Percentiles rank a stretch among this genome's conserved stretches.
These are phyloP conservation scores for Cheilosia variabilis DNA, from an alignment of 2,888 invertebrate species.

Conservation along the genomic window DNA sequence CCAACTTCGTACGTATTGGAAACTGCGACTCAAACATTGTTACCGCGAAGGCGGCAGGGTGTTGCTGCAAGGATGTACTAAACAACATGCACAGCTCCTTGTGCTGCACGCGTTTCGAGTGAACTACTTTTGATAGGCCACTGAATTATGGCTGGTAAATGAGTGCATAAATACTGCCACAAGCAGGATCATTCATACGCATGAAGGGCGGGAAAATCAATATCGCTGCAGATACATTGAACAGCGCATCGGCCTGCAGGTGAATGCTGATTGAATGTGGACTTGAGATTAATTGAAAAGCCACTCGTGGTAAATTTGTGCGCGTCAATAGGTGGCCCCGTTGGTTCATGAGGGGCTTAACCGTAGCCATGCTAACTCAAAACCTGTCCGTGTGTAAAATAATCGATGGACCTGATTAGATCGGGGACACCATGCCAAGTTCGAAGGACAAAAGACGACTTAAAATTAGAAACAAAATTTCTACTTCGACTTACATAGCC, in stretches of 20 bases:
- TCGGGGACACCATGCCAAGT: background rate
- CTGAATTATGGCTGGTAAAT: slow-evolving; percentile 52
- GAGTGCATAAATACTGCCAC: slow-evolving; percentile 23
- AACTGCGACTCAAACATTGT: slow-evolving; percentile 43
- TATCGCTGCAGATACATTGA: slow-evolving; percentile 18
- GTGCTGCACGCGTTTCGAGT: slow-evolving; percentile 33
- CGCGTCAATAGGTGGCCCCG: background rate
- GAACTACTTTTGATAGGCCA: slow-evolving; percentile 48
- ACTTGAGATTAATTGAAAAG: slow-evolving; percentile 53
- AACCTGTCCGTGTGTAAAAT: too few species aligned
- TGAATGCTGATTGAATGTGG: slow-evolving; percentile 25
- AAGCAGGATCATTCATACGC: background rate
- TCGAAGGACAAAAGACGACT: background rate
- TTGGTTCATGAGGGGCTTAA: background rate
- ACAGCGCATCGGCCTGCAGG: slow-evolving; percentile 7
- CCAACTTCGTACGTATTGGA: background rate
- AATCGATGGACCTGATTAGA: background rate
- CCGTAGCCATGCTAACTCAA: too few species aligned
- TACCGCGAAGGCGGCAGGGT: slow-evolving; percentile 2
- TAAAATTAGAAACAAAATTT: background rate
- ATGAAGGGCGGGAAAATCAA: slow-evolving; percentile 39
- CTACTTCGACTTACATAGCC: slow-evolving; percentile 83
- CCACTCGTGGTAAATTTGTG: slow-evolving; percentile 1
- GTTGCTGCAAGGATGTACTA: slow-evolving; percentile 1
- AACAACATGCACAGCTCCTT: background rate